A percentile compares a stretch with the other conserved stretches of the same genome.
phyloP scores from a whole-genome alignment of 2,888 invertebrate species.

The Euplagia quadripunctaria region DNA sequence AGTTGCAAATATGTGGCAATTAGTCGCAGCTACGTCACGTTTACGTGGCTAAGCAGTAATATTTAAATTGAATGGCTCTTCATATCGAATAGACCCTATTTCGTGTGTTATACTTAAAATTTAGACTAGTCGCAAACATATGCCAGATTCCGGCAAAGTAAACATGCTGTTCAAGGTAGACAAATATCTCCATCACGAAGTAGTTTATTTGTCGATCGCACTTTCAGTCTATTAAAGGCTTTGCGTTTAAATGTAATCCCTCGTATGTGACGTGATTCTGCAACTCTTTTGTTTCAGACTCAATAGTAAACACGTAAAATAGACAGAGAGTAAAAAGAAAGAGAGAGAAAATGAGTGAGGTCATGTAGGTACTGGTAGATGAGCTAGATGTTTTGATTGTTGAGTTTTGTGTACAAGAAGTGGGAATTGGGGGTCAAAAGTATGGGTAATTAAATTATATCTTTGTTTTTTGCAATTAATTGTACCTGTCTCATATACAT shows the following conservation, averaged over 20 bases:
- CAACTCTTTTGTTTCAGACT: background rate
- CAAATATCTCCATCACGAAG: constrained; percentile 40
- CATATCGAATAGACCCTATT: constrained; percentile 16
- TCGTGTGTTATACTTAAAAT: constrained; percentile 35
- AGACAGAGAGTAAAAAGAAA: too few species aligned
- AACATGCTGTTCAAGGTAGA: constrained; percentile 42
- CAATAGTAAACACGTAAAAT: too few species aligned
- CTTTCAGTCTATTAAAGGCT: constrained; percentile 23
- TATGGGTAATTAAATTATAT: too few species aligned
- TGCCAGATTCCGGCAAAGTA: constrained; percentile 27
- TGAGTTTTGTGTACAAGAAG: too few species aligned
- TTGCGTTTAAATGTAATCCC: constrained; percentile 6
- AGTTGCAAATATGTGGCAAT: constrained; percentile 36
- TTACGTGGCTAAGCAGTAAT: constrained; percentile 35
- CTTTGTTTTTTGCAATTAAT: too few species aligned
- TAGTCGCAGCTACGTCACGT: constrained; percentile 30
- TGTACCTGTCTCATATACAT: too few species aligned
- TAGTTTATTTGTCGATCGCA: constrained; percentile 36
- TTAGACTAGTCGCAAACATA: constrained; percentile 42
- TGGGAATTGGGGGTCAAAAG: too few species aligned
- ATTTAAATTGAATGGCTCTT: constrained; percentile 23
- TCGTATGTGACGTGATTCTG: background rate
- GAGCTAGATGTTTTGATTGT: too few species aligned
- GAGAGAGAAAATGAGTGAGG: too few species aligned
- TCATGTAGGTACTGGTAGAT: too few species aligned